These are phyloP conservation scores for Rhopilema esculentum DNA, from an alignment of 30 jellyfish, hydroid and myxozoan species.

Conservation along the genomic window DNA sequence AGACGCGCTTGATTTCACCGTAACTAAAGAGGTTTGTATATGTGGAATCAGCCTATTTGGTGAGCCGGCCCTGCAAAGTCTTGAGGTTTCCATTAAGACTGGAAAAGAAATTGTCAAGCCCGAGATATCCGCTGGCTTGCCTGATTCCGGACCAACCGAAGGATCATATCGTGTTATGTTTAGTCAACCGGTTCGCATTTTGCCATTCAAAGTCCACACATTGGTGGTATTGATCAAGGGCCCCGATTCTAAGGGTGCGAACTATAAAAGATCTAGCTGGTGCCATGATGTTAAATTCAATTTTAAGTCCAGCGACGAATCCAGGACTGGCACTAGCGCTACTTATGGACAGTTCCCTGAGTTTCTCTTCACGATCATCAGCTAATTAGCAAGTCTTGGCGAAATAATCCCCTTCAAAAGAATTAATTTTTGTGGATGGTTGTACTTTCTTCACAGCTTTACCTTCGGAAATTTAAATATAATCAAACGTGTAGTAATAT, in stretches of 20 bases:
- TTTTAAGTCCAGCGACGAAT: constrained; percentile 61
- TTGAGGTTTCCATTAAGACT: constrained; percentile 50
- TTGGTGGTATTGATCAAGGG: constrained; percentile 46
- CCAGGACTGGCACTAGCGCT: constrained; percentile 69
- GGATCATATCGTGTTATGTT: constrained; percentile 71
- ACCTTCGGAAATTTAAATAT: too few relatives aligned
- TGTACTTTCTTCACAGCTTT: too few relatives aligned
- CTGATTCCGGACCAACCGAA: constrained; percentile 70
- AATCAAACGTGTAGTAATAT: too few relatives aligned
- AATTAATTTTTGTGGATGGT: background rate
- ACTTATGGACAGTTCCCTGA: constrained; percentile 74
- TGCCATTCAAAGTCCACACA: constrained; percentile 65
- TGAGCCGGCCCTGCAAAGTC: constrained; percentile 63
- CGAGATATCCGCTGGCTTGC: constrained; percentile 52
- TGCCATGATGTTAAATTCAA: constrained; percentile 55
- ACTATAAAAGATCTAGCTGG: constrained; percentile 39
- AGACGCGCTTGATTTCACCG: constrained; percentile 67
- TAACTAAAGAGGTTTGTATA: constrained; percentile 42
- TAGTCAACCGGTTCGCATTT: constrained; percentile 57
- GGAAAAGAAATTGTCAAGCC: constrained; percentile 66
- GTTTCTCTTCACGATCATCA: constrained; percentile 23
- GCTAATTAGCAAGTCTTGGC: background rate
- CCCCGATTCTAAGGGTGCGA: constrained; percentile 62
- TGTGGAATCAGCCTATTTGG: constrained; percentile 69
- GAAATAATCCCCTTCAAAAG: background rate